Percentiles rank a stretch among this genome's conserved stretches.
Evolutionary conservation across 2,888 invertebrate species (phyloP).

Genomic region (Hirtodrosophila alboralis): DNA sequence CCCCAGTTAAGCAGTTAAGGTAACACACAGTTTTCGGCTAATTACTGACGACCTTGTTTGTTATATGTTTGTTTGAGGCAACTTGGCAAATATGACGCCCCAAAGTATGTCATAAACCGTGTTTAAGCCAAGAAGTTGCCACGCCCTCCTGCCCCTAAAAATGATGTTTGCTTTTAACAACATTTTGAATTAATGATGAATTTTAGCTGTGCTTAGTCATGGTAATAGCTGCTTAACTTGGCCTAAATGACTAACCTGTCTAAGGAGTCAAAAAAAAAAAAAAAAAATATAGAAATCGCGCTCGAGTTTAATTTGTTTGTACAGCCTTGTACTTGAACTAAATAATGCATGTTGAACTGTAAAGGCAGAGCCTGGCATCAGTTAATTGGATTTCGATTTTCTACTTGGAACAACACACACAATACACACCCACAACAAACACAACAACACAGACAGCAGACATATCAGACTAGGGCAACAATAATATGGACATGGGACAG

Average conservation of each 20-base stretch:
- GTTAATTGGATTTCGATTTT: slow-evolving; percentile 78
- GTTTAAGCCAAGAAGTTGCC: slow-evolving; percentile 38
- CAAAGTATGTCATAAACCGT: slow-evolving; percentile 55
- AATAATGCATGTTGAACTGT: slow-evolving; percentile 40
- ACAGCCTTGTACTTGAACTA: slow-evolving; percentile 44
- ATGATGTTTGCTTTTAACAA: slow-evolving; percentile 56
- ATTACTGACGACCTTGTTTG: slow-evolving; percentile 42
- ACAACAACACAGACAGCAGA: too few species aligned
- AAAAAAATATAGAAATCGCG: too few species aligned
- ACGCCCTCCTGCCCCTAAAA: slow-evolving; percentile 20
- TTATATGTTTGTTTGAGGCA: slow-evolving; percentile 31
- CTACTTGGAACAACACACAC: slow-evolving; percentile 53
- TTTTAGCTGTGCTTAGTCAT: slow-evolving; percentile 48
- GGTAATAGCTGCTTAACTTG: slow-evolving; percentile 10
- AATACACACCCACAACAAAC: slow-evolving; percentile 4
- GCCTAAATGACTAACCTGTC: slow-evolving; percentile 34
- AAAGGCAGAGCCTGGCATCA: slow-evolving; percentile 18
- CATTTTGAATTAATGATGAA: slow-evolving; percentile 69
- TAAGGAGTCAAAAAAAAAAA: slow-evolving; percentile 11
- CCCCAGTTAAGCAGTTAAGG: background rate
- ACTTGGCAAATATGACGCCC: slow-evolving; percentile 33
- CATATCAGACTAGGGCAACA: too few species aligned
- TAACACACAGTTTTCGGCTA: slow-evolving; percentile 21
- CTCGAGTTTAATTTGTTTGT: slow-evolving; percentile 54
- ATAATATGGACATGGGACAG: slow-evolving; percentile 15